These are phyloP conservation scores for Clarias pachynema DNA, from an alignment of 2,797 vertebrate genomes.

Conservation along the genomic window DNA sequence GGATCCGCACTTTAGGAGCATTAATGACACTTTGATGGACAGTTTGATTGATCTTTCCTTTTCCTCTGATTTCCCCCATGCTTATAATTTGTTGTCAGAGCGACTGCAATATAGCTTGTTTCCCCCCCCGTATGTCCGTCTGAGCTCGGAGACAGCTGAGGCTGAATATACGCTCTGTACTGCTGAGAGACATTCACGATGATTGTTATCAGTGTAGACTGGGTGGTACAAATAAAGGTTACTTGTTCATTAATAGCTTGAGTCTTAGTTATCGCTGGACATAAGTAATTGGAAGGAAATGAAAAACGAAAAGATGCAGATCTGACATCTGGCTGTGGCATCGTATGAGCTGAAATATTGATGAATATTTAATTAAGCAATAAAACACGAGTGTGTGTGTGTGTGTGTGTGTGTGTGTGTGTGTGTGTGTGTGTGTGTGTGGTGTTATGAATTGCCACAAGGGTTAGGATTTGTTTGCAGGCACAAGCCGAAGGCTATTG, in stretches of 20 bases:
- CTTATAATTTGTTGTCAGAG: slow-evolving; percentile 25
- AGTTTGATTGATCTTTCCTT: slow-evolving; percentile 41
- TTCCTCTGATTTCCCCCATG: slow-evolving; percentile 13
- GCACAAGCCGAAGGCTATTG: neutral
- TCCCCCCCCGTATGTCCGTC: neutral
- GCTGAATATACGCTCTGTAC: slow-evolving; percentile 19
- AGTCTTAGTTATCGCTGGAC: slow-evolving; percentile 4
- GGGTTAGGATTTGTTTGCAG: neutral
- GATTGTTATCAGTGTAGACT: slow-evolving; percentile 16
- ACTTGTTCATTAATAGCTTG: neutral
- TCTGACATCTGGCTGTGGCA: slow-evolving; percentile 4
- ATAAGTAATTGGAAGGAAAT: neutral
- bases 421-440: neutral
- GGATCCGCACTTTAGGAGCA: slow-evolving; percentile 3
- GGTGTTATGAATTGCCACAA: neutral
- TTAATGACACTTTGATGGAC: slow-evolving; percentile 41
- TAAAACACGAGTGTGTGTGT: neutral
- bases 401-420: neutral
- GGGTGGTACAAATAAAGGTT: slow-evolving; percentile 2
- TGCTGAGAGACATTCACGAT: slow-evolving; percentile 10
- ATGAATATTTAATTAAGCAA: slow-evolving; percentile 10
- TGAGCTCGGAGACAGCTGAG: slow-evolving; percentile 27
- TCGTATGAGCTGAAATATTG: neutral
- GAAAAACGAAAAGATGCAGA: neutral
- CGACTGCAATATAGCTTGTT: neutral